Conservation (phyloP, 2,888 invertebrate genomes). For the Artemia sp. region DNA sequence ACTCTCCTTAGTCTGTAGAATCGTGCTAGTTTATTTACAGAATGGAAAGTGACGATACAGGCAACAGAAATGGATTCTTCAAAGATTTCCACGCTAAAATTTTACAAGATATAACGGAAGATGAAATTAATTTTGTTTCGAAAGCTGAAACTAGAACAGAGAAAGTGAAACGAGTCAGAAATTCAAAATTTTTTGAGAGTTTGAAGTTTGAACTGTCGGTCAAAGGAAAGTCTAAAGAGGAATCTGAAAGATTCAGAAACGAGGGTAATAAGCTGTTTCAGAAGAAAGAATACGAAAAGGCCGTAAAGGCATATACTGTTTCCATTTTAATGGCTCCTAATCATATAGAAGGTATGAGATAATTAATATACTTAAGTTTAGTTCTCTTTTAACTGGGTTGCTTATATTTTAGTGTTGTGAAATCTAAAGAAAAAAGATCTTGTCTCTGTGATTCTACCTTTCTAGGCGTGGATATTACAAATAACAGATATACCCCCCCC, state of each 20-base stretch:
- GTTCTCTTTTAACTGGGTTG: no score
- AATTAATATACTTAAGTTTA: no score
- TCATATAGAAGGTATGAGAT: neutral
- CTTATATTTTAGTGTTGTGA: no score
- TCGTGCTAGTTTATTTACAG: neutral
- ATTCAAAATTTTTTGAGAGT: slow-evolving; percentile 24
- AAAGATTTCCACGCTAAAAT: slow-evolving; percentile 46
- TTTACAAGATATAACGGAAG: slow-evolving; percentile 39
- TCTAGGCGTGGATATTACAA: no score
- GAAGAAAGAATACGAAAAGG: slow-evolving; percentile 17
- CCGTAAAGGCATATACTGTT: neutral
- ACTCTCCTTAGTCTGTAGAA: no score
- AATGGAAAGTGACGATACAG: slow-evolving; percentile 23
- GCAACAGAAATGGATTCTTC: slow-evolving; percentile 34
- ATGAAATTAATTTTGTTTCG: slow-evolving; percentile 31
- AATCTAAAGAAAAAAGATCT: no score
- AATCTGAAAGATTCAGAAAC: slow-evolving; percentile 12
- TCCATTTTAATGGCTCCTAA: slow-evolving; percentile 2
- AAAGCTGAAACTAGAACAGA: slow-evolving; percentile 44
- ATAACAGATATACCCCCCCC: no score
- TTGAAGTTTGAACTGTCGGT: neutral
- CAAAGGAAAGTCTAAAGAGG: slow-evolving; percentile 18
- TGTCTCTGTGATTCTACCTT: no score
- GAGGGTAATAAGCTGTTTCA: slow-evolving; percentile 19
- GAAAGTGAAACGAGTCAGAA: slow-evolving; percentile 39